Evolutionary conservation across 2,797 vertebrate genomes (phyloP), one percentile per base, ranked within the genome.

Genomic region (Loris lydekkerianus): DNA sequence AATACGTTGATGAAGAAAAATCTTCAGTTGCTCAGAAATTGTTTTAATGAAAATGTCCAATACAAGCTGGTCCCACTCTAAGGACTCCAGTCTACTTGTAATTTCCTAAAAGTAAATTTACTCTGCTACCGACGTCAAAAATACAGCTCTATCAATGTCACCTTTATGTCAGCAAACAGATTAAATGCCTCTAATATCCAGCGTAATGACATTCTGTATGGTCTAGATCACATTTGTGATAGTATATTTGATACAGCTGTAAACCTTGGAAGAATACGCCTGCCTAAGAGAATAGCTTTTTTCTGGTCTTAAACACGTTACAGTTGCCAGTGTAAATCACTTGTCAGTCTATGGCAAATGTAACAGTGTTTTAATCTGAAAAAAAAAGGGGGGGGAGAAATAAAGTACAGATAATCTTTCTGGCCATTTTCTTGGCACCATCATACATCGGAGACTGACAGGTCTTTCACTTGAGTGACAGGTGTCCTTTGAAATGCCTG

Each of bases 401-500:
- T 98, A 98, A 99, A 99, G 99, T 99, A 99, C 98, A 99, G 99
- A 99, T 99, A 99, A 99, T 99, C 99, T 99, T 99, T 99, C 98
- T 98, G 98, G 99, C 99, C 99, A 98, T 99, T 99, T 99, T 98
- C 98, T 99, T 98, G 99, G 99, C 99, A 99, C 98, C 98, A 97
- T 98, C 98, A 98, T 98, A 98, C 98, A 99, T 98, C 97, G 98
- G 99, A 99, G 99, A 99, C 98, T 99, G 99, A 99, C 99, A 99
- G 99, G 99, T 99, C 99, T 99, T 99, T 99, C 98, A 98, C 98
- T 99, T 99, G 99, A 99, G 98, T 99, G 99, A 99, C 99, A 99
- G 99, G 99, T 99, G 99, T 99, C 99, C 99, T 99, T 99, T 99
- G 99, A 99, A 99, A 99, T 98, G 99, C 99, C 99, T 99, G 98